Evolutionary conservation across 2,797 vertebrate genomes (phyloP).

Genomic region (Sebastes taczanowskii): DNA sequence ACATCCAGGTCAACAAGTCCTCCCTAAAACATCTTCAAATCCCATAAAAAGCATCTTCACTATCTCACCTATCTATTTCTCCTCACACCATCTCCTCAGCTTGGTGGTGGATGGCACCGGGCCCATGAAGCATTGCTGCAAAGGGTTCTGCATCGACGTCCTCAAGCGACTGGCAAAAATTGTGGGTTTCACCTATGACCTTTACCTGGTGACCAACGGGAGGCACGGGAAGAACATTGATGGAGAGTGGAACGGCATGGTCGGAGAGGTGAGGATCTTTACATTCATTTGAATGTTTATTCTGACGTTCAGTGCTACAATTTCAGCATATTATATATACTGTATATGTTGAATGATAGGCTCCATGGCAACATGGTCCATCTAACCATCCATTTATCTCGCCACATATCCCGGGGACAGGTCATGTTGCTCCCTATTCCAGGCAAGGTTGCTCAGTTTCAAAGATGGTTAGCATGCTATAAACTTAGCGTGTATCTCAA

Average conservation of each 20-base stretch:
- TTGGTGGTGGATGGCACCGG: conserved; percentile 72
- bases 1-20: not conserved
- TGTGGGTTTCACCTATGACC: conserved; percentile 95
- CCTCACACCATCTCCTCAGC: conserved; percentile 49
- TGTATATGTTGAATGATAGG: not conserved
- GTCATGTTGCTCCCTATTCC: not conserved
- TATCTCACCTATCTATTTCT: not conserved
- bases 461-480: not conserved
- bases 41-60: not conserved
- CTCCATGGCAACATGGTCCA: not conserved
- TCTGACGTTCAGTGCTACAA: too few relatives aligned
- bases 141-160: conserved; percentile 97
- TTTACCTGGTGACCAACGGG: conserved; percentile 95
- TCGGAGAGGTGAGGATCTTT: conserved; percentile 87
- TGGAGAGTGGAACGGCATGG: conserved; percentile 96
- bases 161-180: conserved; percentile 92
- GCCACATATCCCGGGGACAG: not conserved
- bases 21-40: not conserved
- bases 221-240: conserved; percentile 95
- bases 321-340: too few relatives aligned
- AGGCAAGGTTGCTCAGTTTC: not conserved
- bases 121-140: conserved; percentile 93
- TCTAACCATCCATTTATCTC: not conserved
- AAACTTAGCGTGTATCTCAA: not conserved
- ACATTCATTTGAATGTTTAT: not conserved